Percentiles rank a stretch among this genome's conserved stretches.
These are phyloP conservation scores for Drosophila pallidifrons DNA, from an alignment of 1,140 invertebrate species.

Conservation along the genomic window DNA sequence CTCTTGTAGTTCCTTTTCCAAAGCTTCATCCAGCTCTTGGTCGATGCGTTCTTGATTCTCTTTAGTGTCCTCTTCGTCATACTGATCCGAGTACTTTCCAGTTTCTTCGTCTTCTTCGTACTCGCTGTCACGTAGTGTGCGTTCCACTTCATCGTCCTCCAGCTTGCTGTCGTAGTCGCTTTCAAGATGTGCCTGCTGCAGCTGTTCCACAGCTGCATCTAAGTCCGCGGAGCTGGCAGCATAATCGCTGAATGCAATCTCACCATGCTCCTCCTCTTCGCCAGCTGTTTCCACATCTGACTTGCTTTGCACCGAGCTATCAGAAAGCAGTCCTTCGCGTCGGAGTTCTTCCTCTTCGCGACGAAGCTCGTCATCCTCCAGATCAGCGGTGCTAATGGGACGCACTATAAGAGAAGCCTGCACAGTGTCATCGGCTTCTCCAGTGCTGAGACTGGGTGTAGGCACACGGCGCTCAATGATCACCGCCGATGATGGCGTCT, in stretches of 20 bases:
- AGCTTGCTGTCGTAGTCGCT: constrained; percentile 73
- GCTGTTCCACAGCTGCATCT: constrained; percentile 69
- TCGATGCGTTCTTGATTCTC: constrained; percentile 54
- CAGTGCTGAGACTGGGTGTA: constrained; percentile 86
- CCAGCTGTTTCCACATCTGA: constrained; percentile 80
- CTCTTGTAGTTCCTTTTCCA: constrained; percentile 65
- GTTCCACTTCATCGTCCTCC: constrained; percentile 76
- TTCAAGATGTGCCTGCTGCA: constrained; percentile 64
- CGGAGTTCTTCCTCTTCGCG: constrained; percentile 77
- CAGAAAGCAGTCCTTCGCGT: constrained; percentile 77
- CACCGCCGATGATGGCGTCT: constrained; percentile 87
- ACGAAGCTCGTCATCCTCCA: constrained; percentile 70
- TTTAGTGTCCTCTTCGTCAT: constrained; percentile 36
- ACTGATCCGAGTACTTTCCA: constrained; percentile 55
- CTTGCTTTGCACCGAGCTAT: constrained; percentile 85
- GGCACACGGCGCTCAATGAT: constrained; percentile 87
- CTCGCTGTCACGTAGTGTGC: constrained; percentile 68
- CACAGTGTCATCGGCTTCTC: constrained; percentile 85
- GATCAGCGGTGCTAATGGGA: constrained; percentile 84
- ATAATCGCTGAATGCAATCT: constrained; percentile 67
- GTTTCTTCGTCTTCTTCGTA: constrained; percentile 67
- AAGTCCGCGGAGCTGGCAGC: constrained; percentile 71
- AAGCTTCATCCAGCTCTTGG: constrained; percentile 65
- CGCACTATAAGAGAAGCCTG: constrained; percentile 87
- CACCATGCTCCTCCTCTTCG: constrained; percentile 61